A percentile compares a stretch with the other conserved stretches of the same genome.
These are phyloP conservation scores for Mandrillus leucophaeus DNA, from an alignment of 2,113 vertebrate genomes.

Conservation along the genomic window DNA sequence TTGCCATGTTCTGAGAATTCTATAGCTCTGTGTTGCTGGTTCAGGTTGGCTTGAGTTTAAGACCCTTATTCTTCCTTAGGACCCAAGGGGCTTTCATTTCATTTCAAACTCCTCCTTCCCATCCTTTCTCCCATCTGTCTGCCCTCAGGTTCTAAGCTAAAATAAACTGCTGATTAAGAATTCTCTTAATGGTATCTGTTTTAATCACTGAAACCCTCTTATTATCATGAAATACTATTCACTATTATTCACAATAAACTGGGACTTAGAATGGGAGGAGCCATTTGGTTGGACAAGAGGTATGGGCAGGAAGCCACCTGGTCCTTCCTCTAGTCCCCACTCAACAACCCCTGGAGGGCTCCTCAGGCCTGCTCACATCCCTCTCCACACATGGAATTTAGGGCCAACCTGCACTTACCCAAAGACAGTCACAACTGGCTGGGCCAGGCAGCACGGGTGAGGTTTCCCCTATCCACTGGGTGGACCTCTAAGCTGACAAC, in stretches of 20 bases:
- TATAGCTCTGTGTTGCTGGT: neutral
- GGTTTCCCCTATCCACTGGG: neutral
- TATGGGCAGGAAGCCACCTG: neutral
- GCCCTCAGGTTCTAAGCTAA: neutral
- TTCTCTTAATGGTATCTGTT: neutral
- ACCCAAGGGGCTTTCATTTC: neutral
- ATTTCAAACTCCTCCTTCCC: neutral
- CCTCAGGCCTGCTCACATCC: neutral
- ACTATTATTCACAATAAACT: neutral
- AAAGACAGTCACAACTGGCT: neutral
- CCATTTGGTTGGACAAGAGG: neutral
- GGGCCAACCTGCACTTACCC: rapidly evolving
- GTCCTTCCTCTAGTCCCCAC: rapidly evolving
- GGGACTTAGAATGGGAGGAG: neutral
- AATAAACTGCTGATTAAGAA: neutral
- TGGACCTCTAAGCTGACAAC: neutral
- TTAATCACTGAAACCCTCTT: neutral
- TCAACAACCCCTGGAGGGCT: rapidly evolving
- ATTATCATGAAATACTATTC: neutral
- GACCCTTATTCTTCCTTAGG: neutral
- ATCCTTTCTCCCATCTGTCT: neutral
- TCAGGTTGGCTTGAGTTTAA: neutral
- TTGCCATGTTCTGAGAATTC: neutral
- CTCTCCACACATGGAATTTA: neutral
- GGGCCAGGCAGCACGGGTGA: rapidly evolving